These are phyloP conservation scores for Micronycteris hirsuta DNA, from an alignment of 2,113 vertebrate genomes.

Conservation along the genomic window DNA sequence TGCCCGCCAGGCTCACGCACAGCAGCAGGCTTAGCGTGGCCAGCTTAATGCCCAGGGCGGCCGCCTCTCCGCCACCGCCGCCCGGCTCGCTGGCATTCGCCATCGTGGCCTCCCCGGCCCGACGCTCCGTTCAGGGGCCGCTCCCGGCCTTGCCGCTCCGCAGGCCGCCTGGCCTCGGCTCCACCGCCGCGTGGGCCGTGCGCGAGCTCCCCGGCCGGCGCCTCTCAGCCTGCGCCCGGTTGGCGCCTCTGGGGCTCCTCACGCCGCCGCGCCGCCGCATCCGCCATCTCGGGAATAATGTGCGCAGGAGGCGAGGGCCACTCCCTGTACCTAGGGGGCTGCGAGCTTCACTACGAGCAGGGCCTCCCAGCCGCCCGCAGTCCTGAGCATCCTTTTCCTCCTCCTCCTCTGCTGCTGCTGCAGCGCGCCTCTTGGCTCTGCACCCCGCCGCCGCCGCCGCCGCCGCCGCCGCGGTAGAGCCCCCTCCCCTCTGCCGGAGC, in stretches of 20 bases:
- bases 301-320: conserved; percentile 62
- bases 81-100: conserved; percentile 90
- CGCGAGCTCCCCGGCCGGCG: conserved; percentile 34
- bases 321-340: conserved; percentile 63
- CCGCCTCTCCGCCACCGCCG: conserved; percentile 84
- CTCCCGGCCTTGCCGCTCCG: conserved; percentile 68
- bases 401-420: conserved; percentile 51
- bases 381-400: conserved; percentile 15
- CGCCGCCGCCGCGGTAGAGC: conserved; percentile 40
- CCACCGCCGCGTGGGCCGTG: conserved; percentile 41
- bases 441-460: conserved; percentile 8
- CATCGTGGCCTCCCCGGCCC: conserved; percentile 82
- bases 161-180: neutral
- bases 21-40: conserved; percentile 92
- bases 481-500: conserved; percentile 65
- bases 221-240: conserved; percentile 45
- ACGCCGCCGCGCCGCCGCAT: conserved; percentile 21
- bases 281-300: conserved; percentile 72
- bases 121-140: conserved; percentile 84
- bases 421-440: conserved; percentile 69
- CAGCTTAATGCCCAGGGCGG: conserved; percentile 87
- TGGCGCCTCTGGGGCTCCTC: conserved; percentile 16
- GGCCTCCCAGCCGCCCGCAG: neutral
- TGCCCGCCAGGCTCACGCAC: conserved; percentile 91
- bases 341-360: conserved; percentile 52